Base-by-base conservation (phyloP, 2,888 invertebrate species). In the Panzeria rudis region DNA sequence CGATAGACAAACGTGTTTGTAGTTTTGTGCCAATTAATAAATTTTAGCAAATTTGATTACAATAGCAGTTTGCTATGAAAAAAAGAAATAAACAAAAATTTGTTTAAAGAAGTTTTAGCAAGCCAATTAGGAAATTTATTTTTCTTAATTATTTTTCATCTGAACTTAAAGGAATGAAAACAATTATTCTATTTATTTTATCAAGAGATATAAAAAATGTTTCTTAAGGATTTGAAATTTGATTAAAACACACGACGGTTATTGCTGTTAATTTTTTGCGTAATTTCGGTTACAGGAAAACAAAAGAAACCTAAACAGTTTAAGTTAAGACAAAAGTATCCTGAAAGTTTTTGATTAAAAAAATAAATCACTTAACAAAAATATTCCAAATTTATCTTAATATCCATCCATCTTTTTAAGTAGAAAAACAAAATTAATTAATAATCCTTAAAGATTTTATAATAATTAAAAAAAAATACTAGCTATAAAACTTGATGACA, bases 331-430 rank as follows among this genome's bases (percentile, higher is more conserved):
- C 25, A 50, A 20, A 52, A 50, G 6, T 35, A 68, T 66, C 15
- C 20, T 20, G 20, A 32, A 13, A 66, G 7, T 17, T 32, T 6
- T 20, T 13, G 29, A 47, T 17, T 17, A 47, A 47, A 47, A 44
- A 47, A 47, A 11, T 47, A 29, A 71, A 56, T 23, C 13, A 52
- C 11, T n/a, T 8, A 25, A 52, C 32, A 25, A 41, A 38, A n/a
- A 38, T 71, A 47, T 56, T 72, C 32, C 41, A 71, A 72, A 59
- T 47, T 72, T 72, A 44, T 72, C 47, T 72, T 72, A 59, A 59
- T 59, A 23, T 50, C 44, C 2, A 44, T 56, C 20, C 11, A 25
- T 59, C 3, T 20, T 59, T 47, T 20, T n/a, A 20, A 47, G 23
- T 23, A 32, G 9, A 73, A 61, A 47, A 20, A 20, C 44, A 47